phyloP scores from a whole-genome alignment of 2,888 invertebrate genomes.

The Ethmia dodecea region DNA sequence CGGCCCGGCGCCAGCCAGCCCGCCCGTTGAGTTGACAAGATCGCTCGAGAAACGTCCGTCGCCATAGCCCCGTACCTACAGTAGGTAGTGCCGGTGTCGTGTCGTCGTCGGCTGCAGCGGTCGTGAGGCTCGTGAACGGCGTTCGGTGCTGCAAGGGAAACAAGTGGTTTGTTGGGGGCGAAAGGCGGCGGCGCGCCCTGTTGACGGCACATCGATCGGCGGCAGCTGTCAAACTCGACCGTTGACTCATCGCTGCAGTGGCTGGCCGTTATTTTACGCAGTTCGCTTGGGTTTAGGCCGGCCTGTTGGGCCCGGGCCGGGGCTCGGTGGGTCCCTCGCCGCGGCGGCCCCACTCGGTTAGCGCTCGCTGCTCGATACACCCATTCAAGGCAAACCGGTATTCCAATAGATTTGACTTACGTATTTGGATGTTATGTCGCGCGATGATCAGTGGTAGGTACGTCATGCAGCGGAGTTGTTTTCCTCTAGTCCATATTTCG shows the following conservation, averaged over 20 bases:
- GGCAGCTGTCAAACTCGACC: slow-evolving; percentile 61
- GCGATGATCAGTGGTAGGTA: no score
- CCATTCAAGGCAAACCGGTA: not conserved
- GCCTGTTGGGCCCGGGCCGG: no score
- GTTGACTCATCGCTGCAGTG: slow-evolving; percentile 62
- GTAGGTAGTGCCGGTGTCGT: slow-evolving; percentile 61
- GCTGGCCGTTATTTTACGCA: slow-evolving; percentile 1
- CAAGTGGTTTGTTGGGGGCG: slow-evolving; percentile 38
- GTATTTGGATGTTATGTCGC: no score
- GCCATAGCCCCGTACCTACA: slow-evolving; percentile 54
- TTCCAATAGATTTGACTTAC: no score
- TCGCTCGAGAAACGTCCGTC: slow-evolving; percentile 57
- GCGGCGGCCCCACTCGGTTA: not conserved
- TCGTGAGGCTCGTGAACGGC: slow-evolving; percentile 42
- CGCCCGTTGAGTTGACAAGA: no score
- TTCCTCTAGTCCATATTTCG: no score
- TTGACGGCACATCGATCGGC: slow-evolving; percentile 70
- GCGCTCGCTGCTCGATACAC: not conserved
- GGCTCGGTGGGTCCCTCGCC: not conserved
- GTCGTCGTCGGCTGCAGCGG: slow-evolving; percentile 46
- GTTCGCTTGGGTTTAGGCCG: not conserved
- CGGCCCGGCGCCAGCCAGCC: no score
- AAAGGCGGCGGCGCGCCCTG: slow-evolving; percentile 35
- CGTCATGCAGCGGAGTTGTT: no score
- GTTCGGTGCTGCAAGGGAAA: slow-evolving; percentile 29